Conservation (phyloP, 2,113 vertebrate species). For the Anthoscopus minutus region DNA sequence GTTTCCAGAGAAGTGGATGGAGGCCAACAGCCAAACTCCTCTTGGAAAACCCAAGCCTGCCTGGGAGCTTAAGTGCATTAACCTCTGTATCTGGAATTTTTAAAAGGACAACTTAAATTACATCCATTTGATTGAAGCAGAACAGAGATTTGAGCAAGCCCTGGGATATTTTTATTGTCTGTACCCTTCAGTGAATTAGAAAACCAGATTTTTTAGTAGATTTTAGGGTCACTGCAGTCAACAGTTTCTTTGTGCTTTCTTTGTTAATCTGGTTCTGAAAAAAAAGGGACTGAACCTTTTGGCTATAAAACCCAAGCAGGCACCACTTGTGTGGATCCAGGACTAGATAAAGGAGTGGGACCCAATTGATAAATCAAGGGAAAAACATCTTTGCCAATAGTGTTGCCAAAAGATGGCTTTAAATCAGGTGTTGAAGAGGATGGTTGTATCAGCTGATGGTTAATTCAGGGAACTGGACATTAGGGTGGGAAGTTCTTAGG, state of each 20-base stretch:
- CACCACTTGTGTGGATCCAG: accelerated
- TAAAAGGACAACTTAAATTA: not conserved
- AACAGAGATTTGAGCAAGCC: not conserved
- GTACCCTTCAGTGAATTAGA: not conserved
- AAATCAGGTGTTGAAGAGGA: not conserved
- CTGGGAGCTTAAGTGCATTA: not conserved
- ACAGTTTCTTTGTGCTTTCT: not conserved
- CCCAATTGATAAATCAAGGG: not conserved
- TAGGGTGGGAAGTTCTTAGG: not conserved
- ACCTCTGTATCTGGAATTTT: not conserved
- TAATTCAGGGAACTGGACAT: not conserved
- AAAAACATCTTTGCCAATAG: not conserved
- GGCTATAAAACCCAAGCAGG: not conserved
- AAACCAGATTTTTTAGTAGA: not conserved
- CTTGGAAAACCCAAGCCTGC: not conserved
- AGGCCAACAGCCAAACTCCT: not conserved
- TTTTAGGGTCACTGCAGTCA: not conserved
- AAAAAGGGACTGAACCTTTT: not conserved
- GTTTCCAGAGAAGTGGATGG: not conserved
- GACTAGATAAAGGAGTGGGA: accelerated
- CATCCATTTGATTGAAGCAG: not conserved
- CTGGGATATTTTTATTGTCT: not conserved
- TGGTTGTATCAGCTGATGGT: not conserved
- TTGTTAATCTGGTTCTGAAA: not conserved
- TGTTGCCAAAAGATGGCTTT: not conserved